These are phyloP conservation scores for Pitangus sulphuratus DNA, from an alignment of 2,797 vertebrate species.

Conservation along the genomic window DNA sequence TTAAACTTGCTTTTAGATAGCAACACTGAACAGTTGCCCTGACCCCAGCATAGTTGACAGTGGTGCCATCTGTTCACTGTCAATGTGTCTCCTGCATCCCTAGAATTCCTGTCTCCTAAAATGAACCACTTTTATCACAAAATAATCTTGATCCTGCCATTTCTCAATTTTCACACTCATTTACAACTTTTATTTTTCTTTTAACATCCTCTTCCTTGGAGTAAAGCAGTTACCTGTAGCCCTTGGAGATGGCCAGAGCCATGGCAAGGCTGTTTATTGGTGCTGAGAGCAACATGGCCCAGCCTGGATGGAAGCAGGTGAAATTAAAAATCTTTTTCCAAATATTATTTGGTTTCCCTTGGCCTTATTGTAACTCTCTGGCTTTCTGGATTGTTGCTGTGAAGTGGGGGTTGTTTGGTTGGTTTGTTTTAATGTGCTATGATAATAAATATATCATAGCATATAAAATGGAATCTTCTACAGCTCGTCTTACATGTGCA, in stretches of 20 bases:
- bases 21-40: not conserved
- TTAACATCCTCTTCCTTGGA: not conserved
- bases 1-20: not conserved
- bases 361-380: not conserved
- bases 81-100: not conserved
- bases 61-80: not conserved
- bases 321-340: not conserved
- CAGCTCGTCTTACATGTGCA: not conserved
- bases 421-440: not conserved
- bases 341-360: not conserved
- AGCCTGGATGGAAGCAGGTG: not conserved
- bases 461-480: not conserved
- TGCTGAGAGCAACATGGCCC: not conserved
- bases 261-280: not conserved
- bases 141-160: not conserved
- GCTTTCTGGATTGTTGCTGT: not conserved
- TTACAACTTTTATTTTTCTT: not conserved
- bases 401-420: not conserved
- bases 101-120: not conserved
- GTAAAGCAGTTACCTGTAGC: not conserved
- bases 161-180: not conserved
- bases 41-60: not conserved
- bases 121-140: not conserved
- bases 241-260: not conserved
- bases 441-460: not conserved